phyloP scores from a whole-genome alignment of 1,140 invertebrate species.

The Nixonia krombeini region DNA sequence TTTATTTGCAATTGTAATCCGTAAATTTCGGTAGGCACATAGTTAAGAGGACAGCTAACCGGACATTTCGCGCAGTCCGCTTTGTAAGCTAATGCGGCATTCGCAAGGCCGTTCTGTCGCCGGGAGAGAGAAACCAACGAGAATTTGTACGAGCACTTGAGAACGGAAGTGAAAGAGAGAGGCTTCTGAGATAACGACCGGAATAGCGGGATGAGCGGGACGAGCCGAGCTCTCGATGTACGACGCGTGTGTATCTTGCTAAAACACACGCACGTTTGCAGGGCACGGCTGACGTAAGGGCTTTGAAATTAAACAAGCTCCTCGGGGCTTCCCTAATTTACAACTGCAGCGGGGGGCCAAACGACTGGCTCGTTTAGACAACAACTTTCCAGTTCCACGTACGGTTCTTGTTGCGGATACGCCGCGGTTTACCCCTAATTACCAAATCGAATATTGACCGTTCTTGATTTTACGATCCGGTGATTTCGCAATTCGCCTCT shows the following conservation, averaged over 20 bases:
- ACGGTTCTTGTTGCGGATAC: too few relatives aligned
- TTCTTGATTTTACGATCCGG: too few relatives aligned
- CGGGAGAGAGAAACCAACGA: constrained; percentile 25
- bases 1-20: constrained; percentile 51
- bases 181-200: constrained; percentile 35
- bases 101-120: constrained; percentile 17
- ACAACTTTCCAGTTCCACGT: not conserved
- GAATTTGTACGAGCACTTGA: constrained; percentile 34
- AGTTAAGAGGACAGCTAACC: constrained; percentile 48
- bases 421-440: too few relatives aligned
- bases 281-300: constrained; percentile 10
- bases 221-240: constrained; percentile 18
- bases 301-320: constrained; percentile 20
- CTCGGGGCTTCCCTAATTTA: constrained; percentile 19
- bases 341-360: not conserved
- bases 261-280: constrained; percentile 33
- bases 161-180: constrained; percentile 31
- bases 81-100: constrained; percentile 25
- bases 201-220: constrained; percentile 28
- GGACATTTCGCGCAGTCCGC: constrained; percentile 35
- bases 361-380: not conserved
- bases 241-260: constrained; percentile 37
- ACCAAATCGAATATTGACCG: too few relatives aligned
- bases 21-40: constrained; percentile 49
- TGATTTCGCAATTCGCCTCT: too few relatives aligned